A percentile compares a stretch with the other conserved stretches of the same genome.
Evolutionary conservation across 2,113 vertebrate genomes (phyloP).

Genomic region (Archilochus colubris): DNA sequence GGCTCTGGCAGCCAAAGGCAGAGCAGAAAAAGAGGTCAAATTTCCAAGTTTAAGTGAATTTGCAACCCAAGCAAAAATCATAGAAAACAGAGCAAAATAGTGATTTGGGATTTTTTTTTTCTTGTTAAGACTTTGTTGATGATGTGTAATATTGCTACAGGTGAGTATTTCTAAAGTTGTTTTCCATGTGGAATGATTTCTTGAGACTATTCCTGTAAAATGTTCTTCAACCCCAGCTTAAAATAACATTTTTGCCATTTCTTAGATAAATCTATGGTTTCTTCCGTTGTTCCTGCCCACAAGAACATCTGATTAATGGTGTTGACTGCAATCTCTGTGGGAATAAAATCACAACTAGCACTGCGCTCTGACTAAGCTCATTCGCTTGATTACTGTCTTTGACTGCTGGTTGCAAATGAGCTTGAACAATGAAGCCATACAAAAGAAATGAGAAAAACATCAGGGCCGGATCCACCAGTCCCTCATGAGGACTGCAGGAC

Average conservation of each 20-base stretch:
- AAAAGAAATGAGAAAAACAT: slow-evolving; percentile 24
- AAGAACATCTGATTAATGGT: neutral
- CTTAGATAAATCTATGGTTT: neutral
- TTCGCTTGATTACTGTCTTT: slow-evolving; percentile 26
- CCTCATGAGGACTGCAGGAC: neutral
- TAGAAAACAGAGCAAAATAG: neutral
- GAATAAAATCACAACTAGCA: neutral
- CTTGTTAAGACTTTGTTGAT: neutral
- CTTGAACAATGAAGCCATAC: neutral
- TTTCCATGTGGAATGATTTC: neutral
- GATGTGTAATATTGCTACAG: neutral
- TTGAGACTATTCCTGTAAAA: neutral
- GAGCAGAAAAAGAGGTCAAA: neutral
- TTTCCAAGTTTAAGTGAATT: neutral
- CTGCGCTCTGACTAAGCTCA: neutral
- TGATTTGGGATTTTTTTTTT: neutral
- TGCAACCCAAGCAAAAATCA: neutral
- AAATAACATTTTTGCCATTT: slow-evolving; percentile 14
- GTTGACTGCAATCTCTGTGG: neutral
- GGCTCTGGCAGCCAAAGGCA: neutral
- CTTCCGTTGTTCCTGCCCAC: neutral
- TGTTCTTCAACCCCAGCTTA: neutral
- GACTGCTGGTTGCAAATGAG: slow-evolving; percentile 21
- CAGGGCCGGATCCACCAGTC: neutral
- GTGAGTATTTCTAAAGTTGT: neutral